Percentiles rank a stretch among this genome's conserved stretches.
phyloP scores from a whole-genome alignment of 2,113 vertebrate species.

The Lampris incognitus region DNA sequence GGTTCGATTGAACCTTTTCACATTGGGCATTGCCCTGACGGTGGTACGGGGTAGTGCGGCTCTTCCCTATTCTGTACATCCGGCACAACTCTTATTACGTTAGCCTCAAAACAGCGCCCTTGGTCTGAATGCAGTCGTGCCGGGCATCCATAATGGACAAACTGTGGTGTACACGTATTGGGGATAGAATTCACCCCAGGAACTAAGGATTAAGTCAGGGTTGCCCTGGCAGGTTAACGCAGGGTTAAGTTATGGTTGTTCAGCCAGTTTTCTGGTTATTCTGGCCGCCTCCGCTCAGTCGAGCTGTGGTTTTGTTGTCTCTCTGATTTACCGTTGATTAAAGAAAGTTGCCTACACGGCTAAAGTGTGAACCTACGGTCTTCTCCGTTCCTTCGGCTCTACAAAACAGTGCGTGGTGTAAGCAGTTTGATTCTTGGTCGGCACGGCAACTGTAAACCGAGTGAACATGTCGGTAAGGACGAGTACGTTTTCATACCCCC shows the following conservation, averaged over 20 bases:
- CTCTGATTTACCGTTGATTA: no score
- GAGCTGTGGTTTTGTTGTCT: no score
- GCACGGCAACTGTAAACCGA: constrained; percentile 22
- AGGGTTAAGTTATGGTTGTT: no score
- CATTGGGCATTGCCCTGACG: constrained; percentile 33
- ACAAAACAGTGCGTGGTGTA: constrained; percentile 1
- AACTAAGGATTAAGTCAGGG: no score
- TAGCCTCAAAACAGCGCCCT: background rate
- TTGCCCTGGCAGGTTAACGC: no score
- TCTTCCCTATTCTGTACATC: constrained; percentile 17
- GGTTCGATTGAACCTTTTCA: constrained; percentile 30
- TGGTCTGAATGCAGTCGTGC: constrained; percentile 13
- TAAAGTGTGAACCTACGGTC: no score
- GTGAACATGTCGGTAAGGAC: constrained; percentile 39
- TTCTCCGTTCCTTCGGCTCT: no score
- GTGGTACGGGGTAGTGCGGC: constrained; percentile 20
- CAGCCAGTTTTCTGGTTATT: no score
- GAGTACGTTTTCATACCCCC: constrained; percentile 27
- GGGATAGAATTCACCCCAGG: no score
- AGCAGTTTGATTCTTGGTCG: constrained; percentile 15
- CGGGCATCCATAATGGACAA: constrained; percentile 14
- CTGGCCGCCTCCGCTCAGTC: no score
- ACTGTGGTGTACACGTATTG: background rate
- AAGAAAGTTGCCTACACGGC: no score
- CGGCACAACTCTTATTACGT: constrained; percentile 14